Evolutionary conservation across 2,888 invertebrate species (phyloP), one percentile per base, ranked within the genome.

Genomic region (Zaprionus lineosus): DNA sequence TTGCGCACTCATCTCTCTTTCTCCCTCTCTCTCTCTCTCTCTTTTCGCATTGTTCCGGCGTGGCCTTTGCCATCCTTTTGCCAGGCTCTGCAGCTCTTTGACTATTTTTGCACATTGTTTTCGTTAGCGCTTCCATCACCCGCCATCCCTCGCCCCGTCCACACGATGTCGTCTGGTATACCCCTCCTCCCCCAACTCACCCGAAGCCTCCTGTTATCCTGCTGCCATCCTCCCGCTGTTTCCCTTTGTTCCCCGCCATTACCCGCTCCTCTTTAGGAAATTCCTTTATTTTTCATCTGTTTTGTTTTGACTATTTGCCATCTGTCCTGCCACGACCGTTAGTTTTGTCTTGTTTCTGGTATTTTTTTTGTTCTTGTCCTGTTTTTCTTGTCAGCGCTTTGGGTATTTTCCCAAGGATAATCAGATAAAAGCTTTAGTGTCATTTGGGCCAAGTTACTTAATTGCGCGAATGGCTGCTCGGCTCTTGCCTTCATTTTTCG

Each of bases 341-440:
- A 34, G 58, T 33, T 55, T 61, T 46, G 28, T n/a, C n/a, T n/a
- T n/a, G n/a, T n/a, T 26, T 16, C 3, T 34, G 8, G 19, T 56
- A 55, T 56, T 52, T 59, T 58, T 48, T 57, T 47, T 68, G n/a
- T n/a, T n/a, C n/a, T n/a, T n/a, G n/a, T n/a, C n/a, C 62, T 62
- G 47, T 73, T 68, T 72, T 62, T 57, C n/a, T 58, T 61, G 61
- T 56, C 52, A 52, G 47, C 57, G 59, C 56, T 73, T 50, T 46
- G 56, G 60, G 63, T 65, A 62, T 72, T 70, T 71, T 63, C 47
- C n/a, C 48, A 29, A 63, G 59, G 60, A 72, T 84, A 84, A 82
- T 75, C 72, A 83, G 85, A 79, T 84, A 72, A 75, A 79, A 75
- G 66, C 72, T 72, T 79, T 72, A 79, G 74, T 79, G 76, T 72